Conservation (phyloP, 2,113 vertebrate species). For the Fregetta grallaria region DNA sequence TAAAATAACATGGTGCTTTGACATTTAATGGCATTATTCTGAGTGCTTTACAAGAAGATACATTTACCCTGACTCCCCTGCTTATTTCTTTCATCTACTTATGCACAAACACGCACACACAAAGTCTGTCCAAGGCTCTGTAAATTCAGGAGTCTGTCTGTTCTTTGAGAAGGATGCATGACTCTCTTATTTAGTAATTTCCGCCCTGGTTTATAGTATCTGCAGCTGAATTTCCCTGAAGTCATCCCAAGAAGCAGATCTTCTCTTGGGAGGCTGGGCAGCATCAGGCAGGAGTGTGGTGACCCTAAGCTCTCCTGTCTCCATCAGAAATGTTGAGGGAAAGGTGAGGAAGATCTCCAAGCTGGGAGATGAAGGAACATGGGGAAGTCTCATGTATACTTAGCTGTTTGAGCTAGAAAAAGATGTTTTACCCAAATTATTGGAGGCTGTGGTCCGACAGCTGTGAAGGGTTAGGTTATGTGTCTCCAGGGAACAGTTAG, state of each 20-base stretch:
- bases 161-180: background rate
- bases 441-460: background rate
- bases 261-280: background rate
- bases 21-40: background rate
- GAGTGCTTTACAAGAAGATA: background rate
- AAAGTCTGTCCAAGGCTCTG: background rate
- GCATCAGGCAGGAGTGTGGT: background rate
- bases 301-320: background rate
- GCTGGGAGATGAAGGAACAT: background rate
- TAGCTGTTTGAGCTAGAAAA: background rate
- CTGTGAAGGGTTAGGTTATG: background rate
- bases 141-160: background rate
- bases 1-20: background rate
- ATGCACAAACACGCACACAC: background rate
- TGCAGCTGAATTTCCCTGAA: background rate
- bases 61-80: background rate
- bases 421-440: background rate
- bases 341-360: background rate
- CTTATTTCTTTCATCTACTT: background rate
- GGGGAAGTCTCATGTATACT: background rate
- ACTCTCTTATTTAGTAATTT: background rate
- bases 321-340: background rate
- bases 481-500: background rate
- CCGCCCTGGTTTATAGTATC: background rate
- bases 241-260: background rate